Evolutionary conservation across 2,888 invertebrate genomes (phyloP).

Genomic region (Cephus sareptanus): DNA sequence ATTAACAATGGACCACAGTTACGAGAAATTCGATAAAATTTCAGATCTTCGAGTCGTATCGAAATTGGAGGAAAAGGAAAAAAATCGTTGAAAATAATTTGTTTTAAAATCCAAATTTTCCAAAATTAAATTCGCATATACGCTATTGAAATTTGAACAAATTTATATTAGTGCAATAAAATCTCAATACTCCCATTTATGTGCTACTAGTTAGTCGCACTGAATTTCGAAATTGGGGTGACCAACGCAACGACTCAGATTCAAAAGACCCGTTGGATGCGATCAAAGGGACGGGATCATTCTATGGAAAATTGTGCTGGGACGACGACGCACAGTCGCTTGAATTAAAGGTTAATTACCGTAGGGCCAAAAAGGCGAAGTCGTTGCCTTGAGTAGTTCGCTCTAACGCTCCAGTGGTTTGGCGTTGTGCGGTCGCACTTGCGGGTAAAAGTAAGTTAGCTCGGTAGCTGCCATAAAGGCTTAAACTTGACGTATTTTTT

Average conservation of each 20-base stretch:
- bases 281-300: constrained; percentile 35
- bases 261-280: not conserved
- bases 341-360: constrained; percentile 48
- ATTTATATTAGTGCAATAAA: too few species aligned
- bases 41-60: not conserved
- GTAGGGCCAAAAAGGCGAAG: constrained; percentile 37
- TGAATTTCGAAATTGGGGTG: not conserved
- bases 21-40: not conserved
- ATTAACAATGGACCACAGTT: not conserved
- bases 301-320: constrained; percentile 44
- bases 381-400: not conserved
- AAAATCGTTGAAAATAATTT: not conserved
- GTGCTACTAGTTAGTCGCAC: too few species aligned
- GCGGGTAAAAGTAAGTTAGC: not conserved
- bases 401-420: not conserved
- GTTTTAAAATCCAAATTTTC: too few species aligned
- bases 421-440: not conserved
- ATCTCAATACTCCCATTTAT: not conserved
- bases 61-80: not conserved
- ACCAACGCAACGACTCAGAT: not conserved
- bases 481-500: not conserved
- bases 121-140: too few species aligned
- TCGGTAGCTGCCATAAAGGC: not conserved
- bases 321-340: constrained; percentile 28
- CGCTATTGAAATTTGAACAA: too few species aligned